phyloP scores from a whole-genome alignment of 2,888 invertebrate species.

The Cacoxenus indagator region DNA sequence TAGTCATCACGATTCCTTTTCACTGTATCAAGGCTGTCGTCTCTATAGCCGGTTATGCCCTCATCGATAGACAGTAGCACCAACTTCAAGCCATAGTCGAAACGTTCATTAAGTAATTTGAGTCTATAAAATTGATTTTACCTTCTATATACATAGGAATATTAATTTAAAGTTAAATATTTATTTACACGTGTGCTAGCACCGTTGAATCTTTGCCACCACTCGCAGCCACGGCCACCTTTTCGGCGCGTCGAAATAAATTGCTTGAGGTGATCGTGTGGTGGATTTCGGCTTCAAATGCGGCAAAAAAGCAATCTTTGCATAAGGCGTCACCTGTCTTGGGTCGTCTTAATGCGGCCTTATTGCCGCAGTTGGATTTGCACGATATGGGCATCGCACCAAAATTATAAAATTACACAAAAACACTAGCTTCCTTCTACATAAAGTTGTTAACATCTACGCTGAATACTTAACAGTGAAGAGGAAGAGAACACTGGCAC shows the following conservation, averaged over 20 bases:
- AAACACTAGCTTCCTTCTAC: background rate
- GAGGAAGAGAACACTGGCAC: background rate
- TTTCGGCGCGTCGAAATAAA: slow-evolving; percentile 86
- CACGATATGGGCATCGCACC: slow-evolving; percentile 78
- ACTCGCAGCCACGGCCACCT: slow-evolving; percentile 93
- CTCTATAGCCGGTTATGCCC: slow-evolving; percentile 95
- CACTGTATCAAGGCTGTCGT: slow-evolving; percentile 97
- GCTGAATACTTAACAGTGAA: background rate
- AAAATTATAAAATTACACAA: background rate
- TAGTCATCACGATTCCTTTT: slow-evolving; percentile 95
- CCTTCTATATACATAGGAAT: too few relatives aligned
- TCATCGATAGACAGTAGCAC: slow-evolving; percentile 97
- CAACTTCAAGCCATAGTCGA: slow-evolving; percentile 91
- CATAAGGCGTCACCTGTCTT: slow-evolving; percentile 94
- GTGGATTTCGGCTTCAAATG: slow-evolving; percentile 96
- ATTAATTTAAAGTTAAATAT: too few relatives aligned
- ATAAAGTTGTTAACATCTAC: background rate
- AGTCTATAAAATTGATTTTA: slow-evolving; percentile 67
- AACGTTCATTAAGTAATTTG: slow-evolving; percentile 89
- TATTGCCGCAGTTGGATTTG: slow-evolving; percentile 80
- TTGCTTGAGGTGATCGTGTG: slow-evolving; percentile 86
- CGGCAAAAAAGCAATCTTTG: slow-evolving; percentile 93
- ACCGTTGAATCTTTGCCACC: slow-evolving; percentile 99
- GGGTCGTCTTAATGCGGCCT: slow-evolving; percentile 84
- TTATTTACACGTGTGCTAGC: slow-evolving; percentile 86